A percentile compares a stretch with the other conserved stretches of the same genome.
These are phyloP conservation scores for Clarias fuscus DNA, from an alignment of 2,797 vertebrate genomes.

Conservation along the genomic window DNA sequence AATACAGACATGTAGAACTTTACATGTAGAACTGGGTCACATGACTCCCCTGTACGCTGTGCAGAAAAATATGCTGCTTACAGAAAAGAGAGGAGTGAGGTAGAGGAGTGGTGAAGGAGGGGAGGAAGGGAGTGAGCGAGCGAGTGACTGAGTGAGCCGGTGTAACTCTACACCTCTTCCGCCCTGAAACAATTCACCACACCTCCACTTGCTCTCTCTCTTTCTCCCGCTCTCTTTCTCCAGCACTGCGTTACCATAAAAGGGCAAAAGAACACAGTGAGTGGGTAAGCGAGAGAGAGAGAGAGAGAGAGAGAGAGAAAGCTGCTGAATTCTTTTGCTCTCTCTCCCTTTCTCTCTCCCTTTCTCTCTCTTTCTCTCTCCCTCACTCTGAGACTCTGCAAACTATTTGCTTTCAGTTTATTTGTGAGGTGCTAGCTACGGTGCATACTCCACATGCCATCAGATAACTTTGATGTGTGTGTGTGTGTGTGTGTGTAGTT, in stretches of 20 bases:
- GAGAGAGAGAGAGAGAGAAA: conserved; percentile 54
- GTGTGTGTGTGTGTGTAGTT: conserved; percentile 20
- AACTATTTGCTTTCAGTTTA: conserved; percentile 59
- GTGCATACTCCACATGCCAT: conserved; percentile 48
- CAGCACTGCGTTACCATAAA: conserved; percentile 79
- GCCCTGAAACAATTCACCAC: conserved; percentile 77
- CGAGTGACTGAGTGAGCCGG: conserved; percentile 43
- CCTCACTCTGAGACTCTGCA: conserved; percentile 39
- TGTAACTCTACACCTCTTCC: conserved; percentile 75
- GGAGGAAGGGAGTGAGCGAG: conserved; percentile 33
- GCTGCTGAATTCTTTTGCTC: conserved; percentile 61
- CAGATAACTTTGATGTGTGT: conserved; percentile 32
- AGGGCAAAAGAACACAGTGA: conserved; percentile 68
- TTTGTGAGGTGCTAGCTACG: conserved; percentile 43
- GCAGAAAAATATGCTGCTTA: not conserved
- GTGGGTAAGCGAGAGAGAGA: conserved; percentile 63
- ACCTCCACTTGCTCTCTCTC: conserved; percentile 68
- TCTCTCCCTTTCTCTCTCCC: conserved; percentile 29
- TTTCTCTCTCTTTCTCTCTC: conserved; percentile 37
- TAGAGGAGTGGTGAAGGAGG: conserved; percentile 8
- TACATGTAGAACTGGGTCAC: not conserved
- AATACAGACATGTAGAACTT: no score
- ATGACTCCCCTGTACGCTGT: not conserved
- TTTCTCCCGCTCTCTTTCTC: conserved; percentile 65
- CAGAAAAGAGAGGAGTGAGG: conserved; percentile 6